Evolutionary conservation across 1,140 invertebrate genomes (phyloP).

Genomic region (Drosophila burlai): DNA sequence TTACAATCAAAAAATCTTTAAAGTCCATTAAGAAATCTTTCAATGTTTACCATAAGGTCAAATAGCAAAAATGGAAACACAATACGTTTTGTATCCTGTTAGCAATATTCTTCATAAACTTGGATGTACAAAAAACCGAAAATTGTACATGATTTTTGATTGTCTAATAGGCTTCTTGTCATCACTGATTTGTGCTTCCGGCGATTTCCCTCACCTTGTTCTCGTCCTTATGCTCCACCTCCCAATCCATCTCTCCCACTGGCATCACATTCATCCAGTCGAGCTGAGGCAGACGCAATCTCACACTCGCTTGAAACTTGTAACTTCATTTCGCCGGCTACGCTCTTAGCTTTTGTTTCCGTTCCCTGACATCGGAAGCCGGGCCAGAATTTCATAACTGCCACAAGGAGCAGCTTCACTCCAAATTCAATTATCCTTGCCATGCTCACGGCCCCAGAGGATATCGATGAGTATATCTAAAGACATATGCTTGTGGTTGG

Average conservation of each 20-base stretch:
- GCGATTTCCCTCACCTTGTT: too few species aligned
- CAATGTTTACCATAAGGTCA: neutral
- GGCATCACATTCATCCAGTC: constrained; percentile 9
- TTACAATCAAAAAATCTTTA: neutral
- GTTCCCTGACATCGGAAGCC: constrained; percentile 30
- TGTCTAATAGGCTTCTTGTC: too few species aligned
- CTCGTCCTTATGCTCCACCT: too few species aligned
- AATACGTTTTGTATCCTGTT: too few species aligned
- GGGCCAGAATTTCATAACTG: constrained; percentile 46
- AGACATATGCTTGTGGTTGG: constrained; percentile 2
- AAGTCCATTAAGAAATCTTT: neutral
- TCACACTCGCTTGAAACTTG: constrained; percentile 31
- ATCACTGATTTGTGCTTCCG: too few species aligned
- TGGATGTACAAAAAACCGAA: neutral
- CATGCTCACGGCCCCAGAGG: constrained; percentile 9
- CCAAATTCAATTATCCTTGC: constrained; percentile 42
- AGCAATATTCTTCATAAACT: too few species aligned
- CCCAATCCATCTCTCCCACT: too few species aligned
- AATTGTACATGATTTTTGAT: neutral
- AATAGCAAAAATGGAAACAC: neutral
- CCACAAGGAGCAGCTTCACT: constrained; percentile 46
- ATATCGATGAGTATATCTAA: constrained; percentile 38
- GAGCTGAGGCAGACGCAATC: constrained; percentile 5
- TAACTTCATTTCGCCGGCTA: constrained; percentile 33
- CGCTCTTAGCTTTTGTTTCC: constrained; percentile 48